A percentile compares a stretch with the other conserved stretches of the same genome.
Evolutionary conservation across 2,113 vertebrate genomes (phyloP).

Genomic region (Charina bottae): DNA sequence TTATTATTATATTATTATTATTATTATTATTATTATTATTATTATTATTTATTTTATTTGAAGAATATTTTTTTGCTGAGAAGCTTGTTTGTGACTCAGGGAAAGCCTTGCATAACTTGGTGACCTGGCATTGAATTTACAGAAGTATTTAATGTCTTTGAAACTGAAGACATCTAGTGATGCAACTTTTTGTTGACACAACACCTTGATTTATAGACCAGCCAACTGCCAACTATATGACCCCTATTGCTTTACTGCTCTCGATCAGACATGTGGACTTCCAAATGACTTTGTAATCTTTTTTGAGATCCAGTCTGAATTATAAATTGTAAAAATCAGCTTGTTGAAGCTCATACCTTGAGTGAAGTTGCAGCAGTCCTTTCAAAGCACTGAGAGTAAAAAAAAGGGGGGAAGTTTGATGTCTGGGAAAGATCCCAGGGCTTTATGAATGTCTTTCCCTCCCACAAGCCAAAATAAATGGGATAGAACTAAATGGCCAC

Average conservation of each 20-base stretch:
- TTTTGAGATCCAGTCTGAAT: not conserved
- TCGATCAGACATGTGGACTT: not conserved
- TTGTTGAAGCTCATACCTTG: not conserved
- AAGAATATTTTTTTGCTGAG: not conserved
- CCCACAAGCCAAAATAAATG: not conserved
- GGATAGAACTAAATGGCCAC: not conserved
- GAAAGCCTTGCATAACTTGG: not conserved
- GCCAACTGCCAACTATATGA: not conserved
- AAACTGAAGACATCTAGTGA: not conserved
- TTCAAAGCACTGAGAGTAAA: not conserved
- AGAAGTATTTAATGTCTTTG: constrained; percentile 1
- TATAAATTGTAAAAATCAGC: not conserved
- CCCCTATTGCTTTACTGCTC: not conserved
- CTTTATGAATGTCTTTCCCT: not conserved
- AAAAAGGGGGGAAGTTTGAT: not conserved
- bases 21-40: no score
- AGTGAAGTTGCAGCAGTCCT: not conserved
- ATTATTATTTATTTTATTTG: no score
- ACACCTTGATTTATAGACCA: constrained; percentile 16
- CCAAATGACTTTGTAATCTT: not conserved
- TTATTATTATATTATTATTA: no score
- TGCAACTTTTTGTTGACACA: constrained; percentile 16
- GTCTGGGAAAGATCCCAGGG: not conserved
- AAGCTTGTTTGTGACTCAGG: not conserved
- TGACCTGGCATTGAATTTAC: not conserved